Base-by-base conservation (phyloP, 2,888 invertebrate genomes). In the Tryphoninae sp. region DNA sequence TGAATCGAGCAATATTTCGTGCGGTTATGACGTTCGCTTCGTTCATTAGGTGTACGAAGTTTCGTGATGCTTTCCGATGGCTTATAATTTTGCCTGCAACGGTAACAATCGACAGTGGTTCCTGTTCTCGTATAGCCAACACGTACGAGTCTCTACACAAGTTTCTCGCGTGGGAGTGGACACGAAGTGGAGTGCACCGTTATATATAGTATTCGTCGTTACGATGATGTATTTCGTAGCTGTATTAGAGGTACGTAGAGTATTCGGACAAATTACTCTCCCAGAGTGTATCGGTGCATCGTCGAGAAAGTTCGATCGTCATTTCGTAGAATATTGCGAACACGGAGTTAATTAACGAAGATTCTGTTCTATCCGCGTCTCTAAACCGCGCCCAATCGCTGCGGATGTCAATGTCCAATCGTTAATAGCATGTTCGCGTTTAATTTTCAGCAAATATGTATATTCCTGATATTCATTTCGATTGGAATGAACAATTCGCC, bases 281-380 rank as follows among this genome's bases (percentile, higher is more conserved):
- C 33, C 11, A 40, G 11, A 62, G 45, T 69, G 74, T 55, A 80
- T 80, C 74, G 80, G 23, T 51, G 55, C 64, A 75, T 64, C 73
- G 62, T 23, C 51, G 49, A 6, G 7, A 79, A 75, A 68, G 71
- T 77, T 79, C 77, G 78, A 84, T 81, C 51, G 76, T 68, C 76
- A 74, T 71, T 68, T 61, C 58, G 33, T 16, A 62, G 53, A 42
- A 55, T 61, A n/a, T 69, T 53, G 11, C 58, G 33, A 33, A 65
- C 62, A n/a, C 33, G 22, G 19, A 19, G 7, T 19, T 55, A 55
- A 55, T 19, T 55, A 55, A 55, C 55, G 19, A 55, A 55, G 8
- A 55, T 55, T 2, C n/a, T 16, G 55, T 55, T 55, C 8, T 8
- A 16, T 2, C 53, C 55, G 16, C 6, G 51, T 33, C 33, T 33